These are phyloP conservation scores for Brachionus koreanus DNA, from an alignment of 1,140 invertebrate genomes.

Conservation along the genomic window DNA sequence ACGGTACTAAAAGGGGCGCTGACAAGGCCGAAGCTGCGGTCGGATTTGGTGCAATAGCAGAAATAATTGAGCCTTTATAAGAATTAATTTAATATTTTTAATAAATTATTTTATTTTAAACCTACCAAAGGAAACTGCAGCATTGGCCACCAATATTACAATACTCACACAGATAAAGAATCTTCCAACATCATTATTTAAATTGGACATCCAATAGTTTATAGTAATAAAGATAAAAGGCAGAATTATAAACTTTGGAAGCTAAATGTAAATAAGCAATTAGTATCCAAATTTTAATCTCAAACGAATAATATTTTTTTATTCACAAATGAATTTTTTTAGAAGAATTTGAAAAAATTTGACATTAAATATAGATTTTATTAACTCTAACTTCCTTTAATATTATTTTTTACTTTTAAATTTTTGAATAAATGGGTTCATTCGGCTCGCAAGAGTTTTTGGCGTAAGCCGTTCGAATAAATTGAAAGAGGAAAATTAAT, in stretches of 20 bases:
- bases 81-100: background rate
- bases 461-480: too few relatives aligned
- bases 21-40: background rate
- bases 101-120: background rate
- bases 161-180: constrained; percentile 5
- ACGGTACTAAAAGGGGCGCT: constrained; percentile 29
- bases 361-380: too few relatives aligned
- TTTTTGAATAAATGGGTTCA: too few relatives aligned
- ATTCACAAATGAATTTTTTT: too few relatives aligned
- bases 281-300: background rate
- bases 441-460: too few relatives aligned
- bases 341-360: too few relatives aligned
- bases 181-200: constrained; percentile 23
- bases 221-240: constrained; percentile 64
- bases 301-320: too few relatives aligned
- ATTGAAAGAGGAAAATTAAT: too few relatives aligned
- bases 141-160: background rate
- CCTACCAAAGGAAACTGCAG: constrained; percentile 12
- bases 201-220: constrained; percentile 51
- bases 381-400: too few relatives aligned
- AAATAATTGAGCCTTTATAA: constrained; percentile 11
- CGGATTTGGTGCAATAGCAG: background rate
- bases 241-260: constrained; percentile 27
- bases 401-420: too few relatives aligned
- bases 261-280: background rate